Evolutionary conservation across 2,113 vertebrate species (phyloP).

Genomic region (Benitochromis conjunctus): DNA sequence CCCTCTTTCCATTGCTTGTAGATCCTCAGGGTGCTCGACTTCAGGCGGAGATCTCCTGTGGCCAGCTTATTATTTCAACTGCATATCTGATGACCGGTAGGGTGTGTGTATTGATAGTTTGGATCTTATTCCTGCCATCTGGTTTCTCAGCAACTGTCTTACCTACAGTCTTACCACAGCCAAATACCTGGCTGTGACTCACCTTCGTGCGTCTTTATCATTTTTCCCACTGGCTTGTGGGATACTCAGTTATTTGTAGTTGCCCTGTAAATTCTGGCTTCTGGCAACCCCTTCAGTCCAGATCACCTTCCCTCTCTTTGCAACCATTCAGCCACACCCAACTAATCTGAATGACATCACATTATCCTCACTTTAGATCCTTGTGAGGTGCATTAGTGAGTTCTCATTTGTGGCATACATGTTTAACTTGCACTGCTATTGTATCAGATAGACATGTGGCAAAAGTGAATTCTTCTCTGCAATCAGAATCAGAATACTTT

Average conservation of each 20-base stretch:
- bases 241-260: neutral
- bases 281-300: accelerated
- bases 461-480: no score
- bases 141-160: no score
- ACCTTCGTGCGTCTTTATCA: neutral
- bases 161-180: no score
- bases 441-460: no score
- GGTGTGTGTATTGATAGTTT: no score
- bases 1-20: neutral
- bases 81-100: no score
- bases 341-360: accelerated
- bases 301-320: neutral
- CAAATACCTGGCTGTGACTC: neutral
- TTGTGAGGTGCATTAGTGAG: accelerated
- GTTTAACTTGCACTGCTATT: no score
- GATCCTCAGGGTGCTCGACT: neutral
- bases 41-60: no score
- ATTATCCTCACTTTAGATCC: neutral
- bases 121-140: no score
- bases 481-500: no score
- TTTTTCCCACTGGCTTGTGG: neutral
- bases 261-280: neutral
- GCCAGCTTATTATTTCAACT: no score
- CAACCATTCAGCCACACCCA: accelerated
- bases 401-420: neutral